Conservation (phyloP, 2,888 invertebrate genomes). For the Bombylius major region DNA sequence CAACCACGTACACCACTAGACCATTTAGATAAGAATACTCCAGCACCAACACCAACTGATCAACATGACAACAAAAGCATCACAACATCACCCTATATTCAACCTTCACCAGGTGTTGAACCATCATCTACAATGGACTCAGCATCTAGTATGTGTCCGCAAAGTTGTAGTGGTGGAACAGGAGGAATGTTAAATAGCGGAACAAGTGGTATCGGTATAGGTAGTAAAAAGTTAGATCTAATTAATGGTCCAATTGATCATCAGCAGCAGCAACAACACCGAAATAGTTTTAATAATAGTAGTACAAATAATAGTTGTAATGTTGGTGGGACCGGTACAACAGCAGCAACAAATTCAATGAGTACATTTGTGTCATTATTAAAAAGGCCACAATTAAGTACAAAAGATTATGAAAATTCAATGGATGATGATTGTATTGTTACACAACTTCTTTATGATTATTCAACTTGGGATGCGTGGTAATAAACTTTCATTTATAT, state of each 20-base stretch:
- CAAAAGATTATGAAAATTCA: conserved; percentile 65
- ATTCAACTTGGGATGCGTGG: conserved; percentile 74
- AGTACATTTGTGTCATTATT: conserved; percentile 35
- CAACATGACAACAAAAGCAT: conserved; percentile 36
- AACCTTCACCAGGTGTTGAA: conserved; percentile 33
- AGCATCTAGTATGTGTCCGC: not conserved
- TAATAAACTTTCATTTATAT: conserved; percentile 27
- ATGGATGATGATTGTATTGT: conserved; percentile 69
- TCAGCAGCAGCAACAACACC: not conserved
- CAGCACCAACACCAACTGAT: conserved; percentile 36
- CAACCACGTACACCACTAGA: conserved; percentile 37
- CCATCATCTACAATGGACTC: conserved; percentile 13
- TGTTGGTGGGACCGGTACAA: not conserved
- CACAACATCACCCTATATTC: conserved; percentile 35
- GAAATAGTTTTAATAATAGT: not conserved
- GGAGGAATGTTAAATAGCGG: not conserved
- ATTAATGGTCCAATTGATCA: not conserved
- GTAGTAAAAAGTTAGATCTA: conserved; percentile 6
- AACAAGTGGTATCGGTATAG: not conserved
- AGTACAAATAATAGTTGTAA: not conserved
- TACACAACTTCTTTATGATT: conserved; percentile 77
- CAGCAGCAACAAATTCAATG: conserved; percentile 17
- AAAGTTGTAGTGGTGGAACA: not conserved
- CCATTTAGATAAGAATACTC: conserved; percentile 36
- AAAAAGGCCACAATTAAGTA: conserved; percentile 66